Evolutionary conservation across 2,797 vertebrate species (phyloP), one percentile per base, ranked within the genome.

Genomic region (Morus bassanus): DNA sequence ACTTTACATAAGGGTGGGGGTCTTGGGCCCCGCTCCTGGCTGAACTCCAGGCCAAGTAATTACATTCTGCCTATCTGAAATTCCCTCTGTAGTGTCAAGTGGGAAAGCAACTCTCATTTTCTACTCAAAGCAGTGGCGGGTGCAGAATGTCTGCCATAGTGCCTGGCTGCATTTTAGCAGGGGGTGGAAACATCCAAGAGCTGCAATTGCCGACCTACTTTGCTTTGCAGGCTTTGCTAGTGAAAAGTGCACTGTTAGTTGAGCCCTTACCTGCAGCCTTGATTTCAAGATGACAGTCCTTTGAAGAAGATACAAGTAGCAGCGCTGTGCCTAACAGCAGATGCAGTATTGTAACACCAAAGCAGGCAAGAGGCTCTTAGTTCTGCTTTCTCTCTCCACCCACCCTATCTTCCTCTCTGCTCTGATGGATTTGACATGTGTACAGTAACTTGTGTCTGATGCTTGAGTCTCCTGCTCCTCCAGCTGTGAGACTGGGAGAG

Each of bases 1-100:
- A 90, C 91, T 92, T 86, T 97, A 79, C 92, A 80, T 94, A 82
- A 96, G 92, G 83, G 50, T 94, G 89, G 80, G 80, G 95, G 93
- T 96, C 90, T 85, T 69, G 93, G 82, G 73, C 85, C 70, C 79
- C 0, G 4, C 76, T 96, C 64, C 86, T 96, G 95, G 96, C 94
- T 3, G 11, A 90, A 81, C 48, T 95, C 94, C 96, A 97, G 95
- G 69, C 89, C 63, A 37, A 96, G 91, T 96, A 97, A 97, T 97
- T 95, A 84, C 94, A 96, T 96, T 96, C 96, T 96, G 95, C 91
- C 94, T 88, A 67, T 96, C 89, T 97, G 60, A 94, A 96, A 89
- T 95, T 96, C 95, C 73, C 94, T 67, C 77, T 68, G 35, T 90
- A 91, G 76, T 27, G 93, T 91, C 83, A 76, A 35, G 74, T 76